Base-by-base conservation (phyloP, 1,140 invertebrate genomes). In the Lordiphosa mommai region DNA sequence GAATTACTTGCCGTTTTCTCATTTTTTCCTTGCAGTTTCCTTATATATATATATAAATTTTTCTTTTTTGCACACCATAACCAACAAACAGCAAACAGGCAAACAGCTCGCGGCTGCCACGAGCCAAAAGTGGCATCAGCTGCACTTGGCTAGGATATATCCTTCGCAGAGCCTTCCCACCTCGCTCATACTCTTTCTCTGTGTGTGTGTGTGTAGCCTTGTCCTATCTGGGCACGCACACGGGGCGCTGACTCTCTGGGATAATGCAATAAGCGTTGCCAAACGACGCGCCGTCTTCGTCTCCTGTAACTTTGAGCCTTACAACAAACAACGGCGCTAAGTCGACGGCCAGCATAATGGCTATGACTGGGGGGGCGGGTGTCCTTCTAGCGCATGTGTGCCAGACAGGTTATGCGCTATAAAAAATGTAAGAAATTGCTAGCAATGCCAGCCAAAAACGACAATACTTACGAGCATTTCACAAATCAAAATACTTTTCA, bases 371-470 rank as follows among this genome's bases (percentile, higher is more conserved):
- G 7, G 14, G 20, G 14, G 38, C 2, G 16, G n/a, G 8, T 5
- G 40, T 41, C 17, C 38, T 20, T 20, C 16, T 14, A 46, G 61
- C 71, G 69, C 77, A 82, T 80, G 76, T 80, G 76, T 82, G 76
- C 41, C 76, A 80, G 76, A 80, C 76, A 80, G 76, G 76, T 80
- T 80, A 80, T 80, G 76, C 71, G 76, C 76, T 72, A 80, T 80
- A 80, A 80, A 82, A 80, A 82, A 80, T 80, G 82, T 82, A 82
- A 82, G 76, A 82, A 80, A 82, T 80, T 82, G 66, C 76, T 68
- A 69, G 61, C 76, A 68, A 43, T 30, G 58, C 69, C 68, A 72
- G 64, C 71, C 57, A 82, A 69, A 67, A 82, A 80, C 71, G 76
- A 80, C 76, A 80, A 80, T 82, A 82, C 76, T 80, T 82, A 67